Conservation (phyloP, 1,140 invertebrate species). For the Anastatus disparis region DNA sequence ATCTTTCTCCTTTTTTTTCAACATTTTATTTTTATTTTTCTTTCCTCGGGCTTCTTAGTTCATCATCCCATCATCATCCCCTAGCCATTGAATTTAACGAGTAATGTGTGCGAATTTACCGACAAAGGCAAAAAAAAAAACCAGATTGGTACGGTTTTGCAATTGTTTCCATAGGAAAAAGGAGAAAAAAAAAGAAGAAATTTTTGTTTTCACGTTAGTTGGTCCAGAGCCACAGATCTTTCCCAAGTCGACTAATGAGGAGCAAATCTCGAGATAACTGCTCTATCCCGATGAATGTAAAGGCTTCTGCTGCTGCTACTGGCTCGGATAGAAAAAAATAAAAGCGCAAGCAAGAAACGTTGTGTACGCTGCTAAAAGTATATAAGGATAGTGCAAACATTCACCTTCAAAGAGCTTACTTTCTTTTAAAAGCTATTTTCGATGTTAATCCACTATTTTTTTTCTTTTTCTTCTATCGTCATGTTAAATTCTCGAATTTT, state of each 20-base stretch:
- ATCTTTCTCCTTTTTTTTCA: constrained; percentile 1
- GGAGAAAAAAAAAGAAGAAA: not conserved
- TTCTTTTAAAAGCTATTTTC: constrained; percentile 17
- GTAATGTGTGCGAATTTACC: constrained; percentile 30
- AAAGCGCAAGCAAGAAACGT: constrained; percentile 46
- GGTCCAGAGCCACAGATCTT: not conserved
- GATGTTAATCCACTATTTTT: constrained; percentile 42
- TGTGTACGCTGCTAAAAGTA: constrained; percentile 29
- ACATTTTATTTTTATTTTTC: constrained; percentile 7
- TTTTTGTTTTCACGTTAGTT: constrained; percentile 10
- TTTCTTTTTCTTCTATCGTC: too few relatives aligned
- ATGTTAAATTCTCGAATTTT: too few relatives aligned
- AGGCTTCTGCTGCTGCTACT: too few relatives aligned
- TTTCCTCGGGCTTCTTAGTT: constrained; percentile 28
- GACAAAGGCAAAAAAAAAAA: constrained; percentile 36
- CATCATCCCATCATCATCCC: constrained; percentile 41
- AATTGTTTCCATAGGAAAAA: constrained; percentile 41
- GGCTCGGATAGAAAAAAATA: too few relatives aligned
- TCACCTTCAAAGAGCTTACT: not conserved
- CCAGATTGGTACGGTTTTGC: constrained; percentile 4
- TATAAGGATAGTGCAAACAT: constrained; percentile 39
- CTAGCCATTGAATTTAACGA: too few relatives aligned
- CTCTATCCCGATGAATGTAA: constrained; percentile 43
- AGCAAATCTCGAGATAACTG: constrained; percentile 57
- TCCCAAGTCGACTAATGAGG: constrained; percentile 47